Evolutionary conservation across 1,140 invertebrate species (phyloP).

Genomic region (Trichogramma pretiosum): DNA sequence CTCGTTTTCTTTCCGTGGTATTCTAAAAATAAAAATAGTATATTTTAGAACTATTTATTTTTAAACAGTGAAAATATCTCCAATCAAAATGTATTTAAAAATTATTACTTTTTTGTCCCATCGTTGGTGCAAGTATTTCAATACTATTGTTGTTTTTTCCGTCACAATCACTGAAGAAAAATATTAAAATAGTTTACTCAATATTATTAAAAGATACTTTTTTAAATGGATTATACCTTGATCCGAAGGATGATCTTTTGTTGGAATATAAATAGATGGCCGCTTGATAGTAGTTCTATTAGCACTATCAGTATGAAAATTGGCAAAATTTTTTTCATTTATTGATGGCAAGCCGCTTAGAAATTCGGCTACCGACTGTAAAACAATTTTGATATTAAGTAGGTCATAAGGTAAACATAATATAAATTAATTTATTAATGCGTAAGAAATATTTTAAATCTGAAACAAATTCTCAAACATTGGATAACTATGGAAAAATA

Average conservation of each 20-base stretch:
- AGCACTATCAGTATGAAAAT: constrained; percentile 77
- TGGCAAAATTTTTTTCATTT: constrained; percentile 82
- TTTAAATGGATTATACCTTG: constrained; percentile 54
- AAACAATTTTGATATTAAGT: no score
- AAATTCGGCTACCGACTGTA: constrained; percentile 75
- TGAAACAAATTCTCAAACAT: no score
- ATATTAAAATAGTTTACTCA: constrained; percentile 8
- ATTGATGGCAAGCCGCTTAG: constrained; percentile 83
- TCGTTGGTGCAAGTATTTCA: constrained; percentile 87
- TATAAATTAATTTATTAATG: no score
- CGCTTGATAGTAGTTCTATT: constrained; percentile 75
- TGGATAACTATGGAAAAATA: no score
- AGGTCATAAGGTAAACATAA: no score
- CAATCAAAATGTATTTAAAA: no score
- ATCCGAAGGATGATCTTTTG: constrained; percentile 80
- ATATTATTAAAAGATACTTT: constrained; percentile 7
- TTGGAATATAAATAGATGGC: constrained; percentile 81
- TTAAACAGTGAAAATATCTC: background rate
- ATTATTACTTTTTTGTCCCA: constrained; percentile 91
- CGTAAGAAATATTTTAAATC: no score
- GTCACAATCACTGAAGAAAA: constrained; percentile 79
- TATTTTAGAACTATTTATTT: constrained; percentile 1
- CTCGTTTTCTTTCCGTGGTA: constrained; percentile 38
- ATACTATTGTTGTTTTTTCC: constrained; percentile 86
- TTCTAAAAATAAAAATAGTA: constrained; percentile 22